A percentile compares a stretch with the other conserved stretches of the same genome.
These are phyloP conservation scores for Timema podura DNA, from an alignment of 2,888 invertebrate genomes.

Conservation along the genomic window DNA sequence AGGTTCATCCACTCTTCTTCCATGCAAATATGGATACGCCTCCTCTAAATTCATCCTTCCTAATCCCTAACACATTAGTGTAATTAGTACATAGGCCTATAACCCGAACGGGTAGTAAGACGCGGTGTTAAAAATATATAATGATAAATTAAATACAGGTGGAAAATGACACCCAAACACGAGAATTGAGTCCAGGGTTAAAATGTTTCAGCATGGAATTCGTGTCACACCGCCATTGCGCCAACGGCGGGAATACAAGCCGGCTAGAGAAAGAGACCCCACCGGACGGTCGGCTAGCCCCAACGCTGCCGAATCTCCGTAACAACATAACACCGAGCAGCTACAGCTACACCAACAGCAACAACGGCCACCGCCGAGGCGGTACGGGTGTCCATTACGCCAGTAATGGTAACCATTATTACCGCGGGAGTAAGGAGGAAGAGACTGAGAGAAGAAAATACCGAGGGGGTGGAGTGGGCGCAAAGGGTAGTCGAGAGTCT, in stretches of 20 bases:
- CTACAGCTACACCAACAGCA: slow-evolving; percentile 22
- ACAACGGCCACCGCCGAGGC: slow-evolving; percentile 27
- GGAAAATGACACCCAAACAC: too few relatives aligned
- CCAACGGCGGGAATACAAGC: slow-evolving; percentile 23
- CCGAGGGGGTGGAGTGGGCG: slow-evolving; percentile 29
- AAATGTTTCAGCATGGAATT: slow-evolving; percentile 28
- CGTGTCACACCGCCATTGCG: slow-evolving; percentile 28
- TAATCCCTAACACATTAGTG: too few relatives aligned
- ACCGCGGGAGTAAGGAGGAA: slow-evolving; percentile 35
- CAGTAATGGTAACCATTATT: slow-evolving; percentile 36
- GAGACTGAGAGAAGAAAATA: slow-evolving; percentile 32
- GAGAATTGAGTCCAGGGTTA: background rate
- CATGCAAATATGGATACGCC: too few relatives aligned
- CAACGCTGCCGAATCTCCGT: slow-evolving; percentile 33
- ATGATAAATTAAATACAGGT: too few relatives aligned
- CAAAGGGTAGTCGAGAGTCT: background rate
- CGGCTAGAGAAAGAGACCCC: slow-evolving; percentile 28
- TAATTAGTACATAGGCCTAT: too few relatives aligned
- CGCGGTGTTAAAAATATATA: too few relatives aligned
- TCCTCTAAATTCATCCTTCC: too few relatives aligned
- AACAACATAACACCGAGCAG: slow-evolving; percentile 27
- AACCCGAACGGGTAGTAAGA: too few relatives aligned
- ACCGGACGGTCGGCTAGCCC: slow-evolving; percentile 35
- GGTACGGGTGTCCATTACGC: slow-evolving; percentile 23
- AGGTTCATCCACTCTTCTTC: too few relatives aligned